Percentiles rank a stretch among this genome's conserved stretches.
These are phyloP conservation scores for Scleropages formosus DNA, from an alignment of 2,797 vertebrate species.

Conservation along the genomic window DNA sequence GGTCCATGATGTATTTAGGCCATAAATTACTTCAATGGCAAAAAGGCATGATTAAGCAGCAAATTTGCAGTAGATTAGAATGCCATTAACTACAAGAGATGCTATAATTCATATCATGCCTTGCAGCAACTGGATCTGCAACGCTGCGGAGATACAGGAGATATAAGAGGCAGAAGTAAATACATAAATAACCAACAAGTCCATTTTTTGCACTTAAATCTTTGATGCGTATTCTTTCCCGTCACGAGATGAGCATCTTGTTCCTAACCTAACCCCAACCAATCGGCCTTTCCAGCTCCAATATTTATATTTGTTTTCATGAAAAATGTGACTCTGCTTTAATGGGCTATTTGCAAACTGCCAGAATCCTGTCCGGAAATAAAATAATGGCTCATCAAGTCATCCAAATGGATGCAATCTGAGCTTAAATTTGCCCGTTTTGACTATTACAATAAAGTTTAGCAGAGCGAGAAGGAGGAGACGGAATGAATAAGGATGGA, in stretches of 20 bases:
- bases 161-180: background rate
- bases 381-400: background rate
- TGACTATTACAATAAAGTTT: background rate
- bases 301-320: background rate
- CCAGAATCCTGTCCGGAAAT: background rate
- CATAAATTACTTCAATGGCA: constrained; percentile 1
- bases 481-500: background rate
- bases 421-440: background rate
- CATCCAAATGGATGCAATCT: constrained; percentile 3
- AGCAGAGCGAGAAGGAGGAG: background rate
- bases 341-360: background rate
- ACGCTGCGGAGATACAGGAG: background rate
- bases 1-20: constrained; percentile 23
- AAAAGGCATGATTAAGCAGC: constrained; percentile 20
- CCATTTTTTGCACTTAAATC: background rate
- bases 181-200: background rate
- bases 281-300: background rate
- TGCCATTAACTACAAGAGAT: background rate
- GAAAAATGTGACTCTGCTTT: background rate
- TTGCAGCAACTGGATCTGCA: background rate
- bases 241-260: background rate
- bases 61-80: constrained; percentile 10
- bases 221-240: background rate
- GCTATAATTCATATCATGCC: background rate
- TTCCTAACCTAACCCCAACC: background rate